phyloP scores from a whole-genome alignment of 37 sponge, comb jelly and placozoan genomes.

The Beroe ovata region DNA sequence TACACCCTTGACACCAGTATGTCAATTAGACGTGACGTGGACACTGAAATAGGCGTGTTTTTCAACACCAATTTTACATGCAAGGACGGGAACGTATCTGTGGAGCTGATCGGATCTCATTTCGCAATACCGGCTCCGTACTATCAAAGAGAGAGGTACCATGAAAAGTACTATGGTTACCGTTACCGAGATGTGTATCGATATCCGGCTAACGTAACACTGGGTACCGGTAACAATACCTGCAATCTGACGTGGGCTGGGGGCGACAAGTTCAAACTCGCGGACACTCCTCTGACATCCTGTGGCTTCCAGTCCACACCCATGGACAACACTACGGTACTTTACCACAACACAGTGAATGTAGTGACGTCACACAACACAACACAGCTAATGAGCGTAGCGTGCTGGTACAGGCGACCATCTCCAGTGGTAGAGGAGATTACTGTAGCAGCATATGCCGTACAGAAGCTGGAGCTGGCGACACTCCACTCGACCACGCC shows the following conservation, averaged over 20 bases:
- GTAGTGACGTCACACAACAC: not conserved
- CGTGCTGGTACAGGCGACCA: not conserved
- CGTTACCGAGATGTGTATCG: not conserved
- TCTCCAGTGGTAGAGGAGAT: not conserved
- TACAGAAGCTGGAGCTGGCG: not conserved
- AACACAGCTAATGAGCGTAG: not conserved
- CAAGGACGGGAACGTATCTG: not conserved
- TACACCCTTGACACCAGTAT: not conserved
- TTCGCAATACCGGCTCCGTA: not conserved
- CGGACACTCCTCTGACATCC: not conserved
- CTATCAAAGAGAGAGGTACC: not conserved
- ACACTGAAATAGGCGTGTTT: not conserved
- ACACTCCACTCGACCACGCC: not conserved
- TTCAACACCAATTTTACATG: not conserved
- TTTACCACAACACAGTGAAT: not conserved
- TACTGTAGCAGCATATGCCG: not conserved
- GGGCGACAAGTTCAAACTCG: not conserved
- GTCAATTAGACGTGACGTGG: not conserved
- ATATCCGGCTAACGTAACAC: not conserved
- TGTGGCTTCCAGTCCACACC: not conserved
- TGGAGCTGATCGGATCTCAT: not conserved
- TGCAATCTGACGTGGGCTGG: not conserved
- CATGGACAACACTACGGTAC: not conserved
- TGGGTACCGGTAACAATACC: not conserved
- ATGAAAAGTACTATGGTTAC: not conserved